A percentile compares a stretch with the other conserved stretches of the same genome.
Conservation (phyloP, 2,888 invertebrate species). For the Coecobrya sp. region DNA sequence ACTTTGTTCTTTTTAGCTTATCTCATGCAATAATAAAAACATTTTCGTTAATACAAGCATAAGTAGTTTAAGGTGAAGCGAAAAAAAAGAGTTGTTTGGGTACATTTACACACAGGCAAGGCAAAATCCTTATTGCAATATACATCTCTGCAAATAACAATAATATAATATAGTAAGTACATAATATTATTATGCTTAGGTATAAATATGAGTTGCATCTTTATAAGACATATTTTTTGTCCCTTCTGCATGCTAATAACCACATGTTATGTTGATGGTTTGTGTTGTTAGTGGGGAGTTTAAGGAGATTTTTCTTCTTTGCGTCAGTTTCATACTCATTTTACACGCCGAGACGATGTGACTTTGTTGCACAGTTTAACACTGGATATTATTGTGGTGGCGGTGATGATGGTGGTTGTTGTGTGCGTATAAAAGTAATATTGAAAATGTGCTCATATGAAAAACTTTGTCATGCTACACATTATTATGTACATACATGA, state of each 20-base stretch:
- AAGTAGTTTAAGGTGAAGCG: constrained; percentile 76
- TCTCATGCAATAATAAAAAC: constrained; percentile 54
- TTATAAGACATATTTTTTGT: constrained; percentile 49
- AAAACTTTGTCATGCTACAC: constrained; percentile 57
- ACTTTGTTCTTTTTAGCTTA: constrained; percentile 74
- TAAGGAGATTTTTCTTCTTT: constrained; percentile 31
- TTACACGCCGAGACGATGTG: constrained; percentile 7
- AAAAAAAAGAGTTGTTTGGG: constrained; percentile 48
- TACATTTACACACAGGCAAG: background rate
- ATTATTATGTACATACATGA: no score
- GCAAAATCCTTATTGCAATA: background rate
- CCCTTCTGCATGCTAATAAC: constrained; percentile 60
- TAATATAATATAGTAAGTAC: constrained; percentile 2
- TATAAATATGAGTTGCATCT: background rate
- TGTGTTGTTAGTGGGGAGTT: background rate
- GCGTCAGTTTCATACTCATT: constrained; percentile 22
- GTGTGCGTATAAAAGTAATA: background rate
- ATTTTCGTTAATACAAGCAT: constrained; percentile 63
- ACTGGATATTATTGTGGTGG: constrained; percentile 35
- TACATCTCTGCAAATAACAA: constrained; percentile 22
- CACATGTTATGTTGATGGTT: constrained; percentile 64
- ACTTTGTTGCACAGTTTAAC: constrained; percentile 37
- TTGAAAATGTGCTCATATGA: constrained; percentile 50
- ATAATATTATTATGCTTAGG: no score
- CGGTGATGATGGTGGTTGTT: no score